phyloP scores from a whole-genome alignment of 2,797 vertebrate species.

The Mionectes olivaceus region DNA sequence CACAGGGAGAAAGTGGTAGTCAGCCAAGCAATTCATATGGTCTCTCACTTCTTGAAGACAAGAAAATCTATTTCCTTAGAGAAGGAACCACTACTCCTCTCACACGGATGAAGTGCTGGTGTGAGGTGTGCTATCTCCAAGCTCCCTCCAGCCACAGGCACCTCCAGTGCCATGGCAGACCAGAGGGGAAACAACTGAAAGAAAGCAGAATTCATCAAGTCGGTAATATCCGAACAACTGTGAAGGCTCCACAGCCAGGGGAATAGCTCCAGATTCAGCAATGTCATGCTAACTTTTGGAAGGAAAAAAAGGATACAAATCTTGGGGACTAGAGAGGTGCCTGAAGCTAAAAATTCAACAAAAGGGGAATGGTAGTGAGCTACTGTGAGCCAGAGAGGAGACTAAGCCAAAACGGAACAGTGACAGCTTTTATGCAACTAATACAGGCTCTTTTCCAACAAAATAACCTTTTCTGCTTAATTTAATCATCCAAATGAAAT shows the following conservation, averaged over 20 bases:
- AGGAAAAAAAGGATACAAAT: background rate
- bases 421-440: conserved; percentile 60
- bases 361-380: background rate
- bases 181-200: background rate
- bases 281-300: background rate
- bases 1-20: background rate
- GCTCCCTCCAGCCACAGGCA: background rate
- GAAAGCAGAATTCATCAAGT: background rate
- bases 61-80: background rate
- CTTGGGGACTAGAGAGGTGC: background rate
- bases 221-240: background rate
- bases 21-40: background rate
- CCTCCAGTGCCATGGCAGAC: background rate
- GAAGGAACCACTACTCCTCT: background rate
- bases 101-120: rapidly evolving
- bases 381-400: background rate
- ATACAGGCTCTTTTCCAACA: conserved; percentile 53
- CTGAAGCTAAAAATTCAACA: conserved; percentile 24
- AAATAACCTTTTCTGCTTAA: conserved; percentile 62
- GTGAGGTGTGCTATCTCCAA: background rate
- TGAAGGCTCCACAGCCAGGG: background rate
- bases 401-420: conserved; percentile 55
- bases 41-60: background rate
- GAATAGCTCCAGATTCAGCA: background rate
- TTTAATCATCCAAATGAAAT: conserved; percentile 51